Base-by-base conservation (phyloP, 2,113 vertebrate genomes). In the Panurus biarmicus region DNA sequence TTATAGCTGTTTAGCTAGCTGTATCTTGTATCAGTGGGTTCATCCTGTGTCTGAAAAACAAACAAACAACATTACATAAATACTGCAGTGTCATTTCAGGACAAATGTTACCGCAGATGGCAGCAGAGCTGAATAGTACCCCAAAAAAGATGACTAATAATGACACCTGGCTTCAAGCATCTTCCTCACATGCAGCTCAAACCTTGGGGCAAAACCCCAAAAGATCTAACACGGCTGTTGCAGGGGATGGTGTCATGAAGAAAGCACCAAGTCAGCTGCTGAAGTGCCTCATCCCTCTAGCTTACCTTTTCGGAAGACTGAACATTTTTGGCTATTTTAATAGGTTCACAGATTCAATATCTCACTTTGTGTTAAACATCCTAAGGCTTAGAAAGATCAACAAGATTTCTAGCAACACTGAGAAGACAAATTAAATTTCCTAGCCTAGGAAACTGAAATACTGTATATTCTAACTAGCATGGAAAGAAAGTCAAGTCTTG, bases 1-100 rank as follows among this genome's bases (percentile, higher is more conserved):
- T 99, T 99, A 98, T 87, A 97, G 98, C 97, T 97, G 96, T 98
- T 98, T 97, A 98, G 98, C 99, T 99, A 99, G 98, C 98, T 98
- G 96, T 97, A 97, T 97, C 98, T 96, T 96, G 92, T 97, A 98
- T 95, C 97, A 98, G 97, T 91, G 96, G 97, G 98, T 94, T 98
- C 99, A 99, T 99, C 94, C 94, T 99, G 98, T 97, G 97, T 98
- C 99, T 99, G 97, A 83, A 96, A 97, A 96, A 92, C 61, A 93
- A 82, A 53, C 65, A 83, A 56, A 45, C 64, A 85, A 35, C 31
- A 72, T 92, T 53, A 92, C 38, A 69, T 81, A 91, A 88, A 95
- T n/a, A 87, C 21, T 47, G 64, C n/a, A 42, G 69, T 38, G 65
- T 78, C 45, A 75, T 69, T 56, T 57, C 64, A 94, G 70, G 50